These are phyloP conservation scores for Tachina grossa DNA, from an alignment of 2,888 invertebrate genomes.

Conservation along the genomic window DNA sequence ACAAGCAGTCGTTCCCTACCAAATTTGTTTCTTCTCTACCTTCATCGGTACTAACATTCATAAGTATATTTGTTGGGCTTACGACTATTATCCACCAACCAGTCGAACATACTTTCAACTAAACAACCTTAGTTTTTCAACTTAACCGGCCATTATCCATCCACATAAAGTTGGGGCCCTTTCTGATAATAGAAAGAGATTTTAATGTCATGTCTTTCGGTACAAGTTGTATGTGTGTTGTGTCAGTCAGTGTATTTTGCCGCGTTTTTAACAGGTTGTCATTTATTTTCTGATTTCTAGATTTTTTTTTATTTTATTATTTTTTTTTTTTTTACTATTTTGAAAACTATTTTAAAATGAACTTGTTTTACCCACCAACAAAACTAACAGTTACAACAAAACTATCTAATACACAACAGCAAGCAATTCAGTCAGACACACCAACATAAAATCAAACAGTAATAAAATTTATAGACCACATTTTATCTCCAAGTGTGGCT, in stretches of 20 bases:
- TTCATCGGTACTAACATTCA: neutral
- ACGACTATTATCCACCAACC: conserved; percentile 1
- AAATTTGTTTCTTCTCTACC: neutral
- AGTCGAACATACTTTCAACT: neutral
- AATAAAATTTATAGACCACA: conserved; percentile 65
- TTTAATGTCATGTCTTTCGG: conserved; percentile 28
- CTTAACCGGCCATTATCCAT: conserved; percentile 34
- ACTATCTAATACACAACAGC: conserved; percentile 1
- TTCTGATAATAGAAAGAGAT: conserved; percentile 50
- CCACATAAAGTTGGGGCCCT: conserved; percentile 37
- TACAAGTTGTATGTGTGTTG: neutral
- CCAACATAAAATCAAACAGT: conserved; percentile 49
- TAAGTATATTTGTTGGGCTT: conserved; percentile 30
- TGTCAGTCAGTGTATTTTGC: neutral
- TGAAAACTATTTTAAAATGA: conserved; percentile 58
- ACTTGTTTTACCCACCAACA: conserved; percentile 69
- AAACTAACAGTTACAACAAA: conserved; percentile 44
- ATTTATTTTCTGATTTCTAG: conserved; percentile 54
- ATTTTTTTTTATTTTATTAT: neutral
- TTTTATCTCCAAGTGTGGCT: conserved; percentile 59
- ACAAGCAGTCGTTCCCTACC: neutral
- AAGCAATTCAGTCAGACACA: conserved; percentile 4
- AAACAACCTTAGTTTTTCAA: conserved; percentile 18
- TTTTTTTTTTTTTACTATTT: conserved; percentile 2
- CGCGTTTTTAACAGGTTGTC: conserved; percentile 59